Base-by-base conservation (phyloP, 2,888 invertebrate genomes). In the Cordilura impudica region DNA sequence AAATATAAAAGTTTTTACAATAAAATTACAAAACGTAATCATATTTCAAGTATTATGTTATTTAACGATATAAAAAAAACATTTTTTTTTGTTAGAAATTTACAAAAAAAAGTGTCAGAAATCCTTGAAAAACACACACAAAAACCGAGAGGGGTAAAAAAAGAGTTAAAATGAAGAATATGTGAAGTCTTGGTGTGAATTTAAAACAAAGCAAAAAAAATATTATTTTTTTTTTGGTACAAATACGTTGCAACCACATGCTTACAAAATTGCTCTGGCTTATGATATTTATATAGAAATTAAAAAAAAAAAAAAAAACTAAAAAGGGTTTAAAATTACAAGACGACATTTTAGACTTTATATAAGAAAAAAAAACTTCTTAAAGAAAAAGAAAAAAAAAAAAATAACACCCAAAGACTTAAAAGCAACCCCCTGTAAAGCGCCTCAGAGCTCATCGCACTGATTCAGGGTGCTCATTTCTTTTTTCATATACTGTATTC, bases 171-270 rank as follows among this genome's bases (percentile, higher is more conserved):
- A 39, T 53, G 10, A 45, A 8, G 2, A 3, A 26, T 6, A 26
- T 14, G 43, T 18, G 45, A 67, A 51, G 35, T 53, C 29, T 29
- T 61, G 65, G 69, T 66, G 66, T 70, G 43, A 78, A 70, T 60
- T 60, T 19, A 21, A 18, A 3, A 16, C 10, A 14, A n/a, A 31
- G n/a, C 16, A 43, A 58, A 45, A 26, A 31, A 61, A 29, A 4
- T 31, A 19, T 39, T 39, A n/a, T 45, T 10, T 39, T 39, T 39
- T 45, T 10, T 39, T 12, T 63, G n/a, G 12, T 21, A 75, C 75
- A 79, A 79, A 79, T 75, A 49, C 45, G 63, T 63, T 75, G 56
- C 63, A 71, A 75, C 79, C 79, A 75, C 79, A 79, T 75, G 79
- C 75, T 79, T 79, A 79, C 79, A 79, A 79, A 79, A 63, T n/a